Conservation (phyloP, 2,888 invertebrate species). For the Harpagoxenus sublaevis region DNA sequence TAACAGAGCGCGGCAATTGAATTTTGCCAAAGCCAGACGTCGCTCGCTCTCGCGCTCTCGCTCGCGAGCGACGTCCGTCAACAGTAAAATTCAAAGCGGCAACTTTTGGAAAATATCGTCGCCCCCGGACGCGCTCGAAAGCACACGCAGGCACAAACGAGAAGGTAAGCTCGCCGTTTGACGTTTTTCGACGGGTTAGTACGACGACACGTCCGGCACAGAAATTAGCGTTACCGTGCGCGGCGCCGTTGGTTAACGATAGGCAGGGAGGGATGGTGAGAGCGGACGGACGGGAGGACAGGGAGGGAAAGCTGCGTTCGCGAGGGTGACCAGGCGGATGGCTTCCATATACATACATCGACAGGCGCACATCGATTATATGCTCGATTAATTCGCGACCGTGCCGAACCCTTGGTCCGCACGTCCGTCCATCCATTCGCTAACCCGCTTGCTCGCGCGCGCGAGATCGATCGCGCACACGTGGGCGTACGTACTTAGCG, state of each 20-base stretch:
- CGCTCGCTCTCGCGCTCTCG: slow-evolving; percentile 23
- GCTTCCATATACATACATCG: slow-evolving; percentile 78
- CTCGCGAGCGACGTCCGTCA: slow-evolving; percentile 43
- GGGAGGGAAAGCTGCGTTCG: slow-evolving; percentile 71
- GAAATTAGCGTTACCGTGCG: slow-evolving; percentile 83
- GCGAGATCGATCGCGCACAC: slow-evolving; percentile 65
- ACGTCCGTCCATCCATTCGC: slow-evolving; percentile 67
- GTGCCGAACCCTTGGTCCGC: slow-evolving; percentile 79
- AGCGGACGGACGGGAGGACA: slow-evolving; percentile 58
- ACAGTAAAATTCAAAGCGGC: slow-evolving; percentile 57
- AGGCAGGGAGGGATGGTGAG: slow-evolving; percentile 57
- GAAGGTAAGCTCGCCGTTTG: slow-evolving; percentile 58
- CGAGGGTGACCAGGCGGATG: slow-evolving; percentile 78
- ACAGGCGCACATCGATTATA: slow-evolving; percentile 85
- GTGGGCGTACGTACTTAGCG: slow-evolving; percentile 58
- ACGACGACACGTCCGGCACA: slow-evolving; percentile 74
- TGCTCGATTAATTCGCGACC: slow-evolving; percentile 85
- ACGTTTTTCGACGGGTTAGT: slow-evolving; percentile 71
- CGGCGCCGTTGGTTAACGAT: slow-evolving; percentile 80
- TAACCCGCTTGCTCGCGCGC: slow-evolving; percentile 55
- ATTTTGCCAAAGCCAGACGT: slow-evolving; percentile 55
- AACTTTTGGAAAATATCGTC: slow-evolving; percentile 55
- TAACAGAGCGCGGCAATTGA: slow-evolving; percentile 55
- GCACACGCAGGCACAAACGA: slow-evolving; percentile 48
- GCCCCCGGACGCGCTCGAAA: slow-evolving; percentile 53